Conservation (phyloP, 2,888 invertebrate genomes). For the Drosophila barbarae region DNA sequence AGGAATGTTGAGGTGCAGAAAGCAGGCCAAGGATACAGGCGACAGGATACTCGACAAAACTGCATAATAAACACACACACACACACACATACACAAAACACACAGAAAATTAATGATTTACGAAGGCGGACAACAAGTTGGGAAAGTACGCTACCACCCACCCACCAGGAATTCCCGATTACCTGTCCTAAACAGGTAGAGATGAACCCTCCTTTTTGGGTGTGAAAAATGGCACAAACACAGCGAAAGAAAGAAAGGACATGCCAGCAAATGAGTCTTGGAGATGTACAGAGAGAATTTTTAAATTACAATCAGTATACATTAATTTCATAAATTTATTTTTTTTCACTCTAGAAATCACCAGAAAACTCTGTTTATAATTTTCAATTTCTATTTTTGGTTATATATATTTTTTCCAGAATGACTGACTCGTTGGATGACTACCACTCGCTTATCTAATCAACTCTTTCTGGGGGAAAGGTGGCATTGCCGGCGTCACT, state of each 20-base stretch:
- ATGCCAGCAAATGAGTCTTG: slow-evolving; percentile 43
- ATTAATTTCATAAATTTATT: too few relatives aligned
- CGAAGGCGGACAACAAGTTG: slow-evolving; percentile 35
- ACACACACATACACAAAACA: neutral
- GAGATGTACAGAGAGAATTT: slow-evolving; percentile 2
- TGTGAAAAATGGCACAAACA: slow-evolving; percentile 30
- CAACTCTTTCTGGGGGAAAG: slow-evolving; percentile 43
- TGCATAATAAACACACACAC: slow-evolving; percentile 33
- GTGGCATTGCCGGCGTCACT: slow-evolving; percentile 28
- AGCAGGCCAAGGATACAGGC: slow-evolving; percentile 35
- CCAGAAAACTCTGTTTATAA: too few relatives aligned
- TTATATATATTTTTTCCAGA: slow-evolving; percentile 1
- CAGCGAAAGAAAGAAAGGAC: neutral
- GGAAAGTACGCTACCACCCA: slow-evolving; percentile 33
- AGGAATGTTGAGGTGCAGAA: slow-evolving; percentile 20
- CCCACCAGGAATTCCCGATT: slow-evolving; percentile 4
- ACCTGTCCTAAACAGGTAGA: slow-evolving; percentile 26
- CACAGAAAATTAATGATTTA: slow-evolving; percentile 33
- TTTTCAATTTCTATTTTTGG: neutral
- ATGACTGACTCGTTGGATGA: slow-evolving; percentile 16
- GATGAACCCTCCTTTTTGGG: slow-evolving; percentile 13
- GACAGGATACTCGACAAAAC: slow-evolving; percentile 18
- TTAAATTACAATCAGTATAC: too few relatives aligned
- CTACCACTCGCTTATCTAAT: slow-evolving; percentile 52
- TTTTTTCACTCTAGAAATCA: too few relatives aligned